A percentile compares a stretch with the other conserved stretches of the same genome.
Evolutionary conservation across 2,797 vertebrate genomes (phyloP).

Genomic region (Leucoraja ocellata): DNA sequence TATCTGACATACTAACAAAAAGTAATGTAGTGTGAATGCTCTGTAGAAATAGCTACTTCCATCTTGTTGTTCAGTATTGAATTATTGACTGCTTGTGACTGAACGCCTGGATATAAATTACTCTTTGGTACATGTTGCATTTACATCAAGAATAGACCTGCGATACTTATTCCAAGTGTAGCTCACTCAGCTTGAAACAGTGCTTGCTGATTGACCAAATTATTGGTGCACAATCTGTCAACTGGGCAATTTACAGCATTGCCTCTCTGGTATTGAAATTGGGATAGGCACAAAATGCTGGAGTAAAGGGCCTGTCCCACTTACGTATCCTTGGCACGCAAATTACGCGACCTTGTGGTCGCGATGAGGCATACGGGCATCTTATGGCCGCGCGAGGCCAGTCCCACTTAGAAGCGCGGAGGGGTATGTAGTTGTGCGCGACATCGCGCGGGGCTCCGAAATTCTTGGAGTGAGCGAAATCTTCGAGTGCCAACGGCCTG

Average conservation of each 20-base stretch:
- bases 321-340: too few relatives aligned
- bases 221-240: background rate
- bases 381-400: too few relatives aligned
- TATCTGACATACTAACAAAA: constrained; percentile 14
- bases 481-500: too few relatives aligned
- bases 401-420: too few relatives aligned
- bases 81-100: constrained; percentile 26
- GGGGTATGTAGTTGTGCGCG: too few relatives aligned
- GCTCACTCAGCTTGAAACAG: background rate
- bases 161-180: background rate
- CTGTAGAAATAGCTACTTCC: constrained; percentile 19
- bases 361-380: too few relatives aligned
- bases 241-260: background rate
- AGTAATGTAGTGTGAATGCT: constrained; percentile 22
- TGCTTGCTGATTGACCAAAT: background rate
- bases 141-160: constrained; percentile 8
- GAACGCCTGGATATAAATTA: constrained; percentile 15
- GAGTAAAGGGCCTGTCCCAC: too few relatives aligned
- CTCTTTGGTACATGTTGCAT: constrained; percentile 9
- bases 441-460: too few relatives aligned
- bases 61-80: constrained; percentile 27
- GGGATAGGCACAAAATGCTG: too few relatives aligned
- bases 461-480: too few relatives aligned
- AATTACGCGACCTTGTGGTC: too few relatives aligned
- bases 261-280: background rate